A percentile compares a stretch with the other conserved stretches of the same genome.
These are phyloP conservation scores for Metallyticus violacea DNA, from an alignment of 2,888 invertebrate genomes.

Conservation along the genomic window DNA sequence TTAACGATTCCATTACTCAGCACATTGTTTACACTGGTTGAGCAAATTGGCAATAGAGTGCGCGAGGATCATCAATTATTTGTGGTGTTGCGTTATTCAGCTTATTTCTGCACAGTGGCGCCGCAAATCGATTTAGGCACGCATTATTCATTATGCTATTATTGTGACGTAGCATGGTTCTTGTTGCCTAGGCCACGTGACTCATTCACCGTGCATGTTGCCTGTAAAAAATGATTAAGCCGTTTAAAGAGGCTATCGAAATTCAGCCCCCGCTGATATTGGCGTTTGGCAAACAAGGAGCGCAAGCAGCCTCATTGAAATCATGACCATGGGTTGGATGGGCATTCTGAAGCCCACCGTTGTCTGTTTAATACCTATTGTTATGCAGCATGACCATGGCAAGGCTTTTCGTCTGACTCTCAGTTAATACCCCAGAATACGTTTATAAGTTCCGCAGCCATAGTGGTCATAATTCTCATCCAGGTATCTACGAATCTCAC, in stretches of 20 bases:
- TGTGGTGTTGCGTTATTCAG: not conserved
- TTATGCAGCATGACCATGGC: no score
- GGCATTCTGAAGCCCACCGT: no score
- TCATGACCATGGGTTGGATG: no score
- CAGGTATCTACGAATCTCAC: no score
- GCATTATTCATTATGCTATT: constrained; percentile 9
- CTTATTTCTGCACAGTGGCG: constrained; percentile 5
- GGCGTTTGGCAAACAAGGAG: not conserved
- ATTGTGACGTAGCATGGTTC: not conserved
- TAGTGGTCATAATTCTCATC: no score
- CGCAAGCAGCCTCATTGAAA: no score
- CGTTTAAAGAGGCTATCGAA: not conserved
- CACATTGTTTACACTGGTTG: constrained; percentile 8
- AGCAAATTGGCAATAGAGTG: constrained; percentile 11
- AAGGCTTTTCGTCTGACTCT: not conserved
- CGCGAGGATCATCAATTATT: constrained; percentile 1
- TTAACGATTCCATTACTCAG: not conserved
- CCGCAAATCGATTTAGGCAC: not conserved
- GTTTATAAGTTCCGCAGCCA: not conserved
- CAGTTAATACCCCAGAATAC: no score
- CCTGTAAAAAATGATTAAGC: not conserved
- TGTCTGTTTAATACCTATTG: not conserved
- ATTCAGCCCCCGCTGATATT: not conserved
- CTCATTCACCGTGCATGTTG: no score
- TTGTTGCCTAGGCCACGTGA: not conserved